Evolutionary conservation across 2,888 invertebrate genomes (phyloP).

Genomic region (Mimas tiliae): DNA sequence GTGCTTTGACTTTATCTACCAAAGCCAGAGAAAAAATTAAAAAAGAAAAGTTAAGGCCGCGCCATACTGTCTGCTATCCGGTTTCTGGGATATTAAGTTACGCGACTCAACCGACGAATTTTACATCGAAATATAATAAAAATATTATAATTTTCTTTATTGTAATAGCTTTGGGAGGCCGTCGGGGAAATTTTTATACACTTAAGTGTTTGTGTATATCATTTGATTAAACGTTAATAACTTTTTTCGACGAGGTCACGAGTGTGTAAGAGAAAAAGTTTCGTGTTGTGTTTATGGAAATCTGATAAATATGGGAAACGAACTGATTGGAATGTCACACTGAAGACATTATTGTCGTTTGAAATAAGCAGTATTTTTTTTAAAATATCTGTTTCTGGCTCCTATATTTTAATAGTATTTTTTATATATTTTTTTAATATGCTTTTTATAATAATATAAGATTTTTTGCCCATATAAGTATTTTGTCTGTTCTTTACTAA

Average conservation of each 20-base stretch:
- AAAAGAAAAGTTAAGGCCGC: constrained; percentile 77
- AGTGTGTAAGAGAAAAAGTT: not conserved
- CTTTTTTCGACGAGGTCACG: constrained; percentile 15
- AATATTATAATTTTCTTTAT: constrained; percentile 72
- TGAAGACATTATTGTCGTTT: not conserved
- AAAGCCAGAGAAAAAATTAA: constrained; percentile 64
- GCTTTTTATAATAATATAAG: too few relatives aligned
- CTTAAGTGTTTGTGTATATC: constrained; percentile 5
- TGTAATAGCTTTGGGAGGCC: constrained; percentile 58
- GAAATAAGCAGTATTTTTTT: not conserved
- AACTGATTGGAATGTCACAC: not conserved
- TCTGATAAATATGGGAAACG: not conserved
- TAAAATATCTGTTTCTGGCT: not conserved
- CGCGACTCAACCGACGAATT: constrained; percentile 64
- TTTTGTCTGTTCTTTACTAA: too few relatives aligned
- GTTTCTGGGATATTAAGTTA: constrained; percentile 80
- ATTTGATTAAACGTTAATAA: constrained; percentile 19
- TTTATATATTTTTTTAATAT: too few relatives aligned
- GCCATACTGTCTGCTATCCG: constrained; percentile 85
- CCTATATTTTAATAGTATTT: too few relatives aligned
- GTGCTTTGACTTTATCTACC: constrained; percentile 69
- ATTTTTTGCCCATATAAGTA: too few relatives aligned
- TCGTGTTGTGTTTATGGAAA: constrained; percentile 7
- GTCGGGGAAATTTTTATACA: constrained; percentile 27
- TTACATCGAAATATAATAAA: constrained; percentile 48